These are phyloP conservation scores for Polyommatus iphigenia DNA, from an alignment of 2,888 invertebrate genomes.

Conservation along the genomic window DNA sequence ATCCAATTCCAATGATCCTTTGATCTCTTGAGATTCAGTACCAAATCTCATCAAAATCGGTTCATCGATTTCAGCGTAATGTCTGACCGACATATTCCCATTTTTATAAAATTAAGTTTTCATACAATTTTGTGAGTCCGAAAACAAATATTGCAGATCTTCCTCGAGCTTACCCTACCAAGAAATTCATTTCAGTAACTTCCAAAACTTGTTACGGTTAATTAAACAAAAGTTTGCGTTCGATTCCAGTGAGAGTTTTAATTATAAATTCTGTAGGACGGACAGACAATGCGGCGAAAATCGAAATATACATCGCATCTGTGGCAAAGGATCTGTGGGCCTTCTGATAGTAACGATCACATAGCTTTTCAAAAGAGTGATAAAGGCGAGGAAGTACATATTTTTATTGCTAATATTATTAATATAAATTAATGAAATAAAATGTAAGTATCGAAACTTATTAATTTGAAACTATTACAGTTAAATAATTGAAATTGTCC, in stretches of 20 bases:
- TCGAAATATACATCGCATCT: not conserved
- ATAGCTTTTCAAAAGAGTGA: too few species aligned
- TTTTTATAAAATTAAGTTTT: not conserved
- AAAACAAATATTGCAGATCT: too few species aligned
- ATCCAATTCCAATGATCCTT: too few species aligned
- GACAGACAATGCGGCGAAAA: not conserved
- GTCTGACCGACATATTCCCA: not conserved
- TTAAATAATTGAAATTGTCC: not conserved
- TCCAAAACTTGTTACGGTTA: slow-evolving; percentile 7
- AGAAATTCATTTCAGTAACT: slow-evolving; percentile 10
- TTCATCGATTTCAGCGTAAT: too few species aligned
- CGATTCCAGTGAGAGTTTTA: not conserved
- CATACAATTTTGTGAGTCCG: too few species aligned
- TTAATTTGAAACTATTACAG: slow-evolving; percentile 1
- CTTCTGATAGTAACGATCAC: not conserved
- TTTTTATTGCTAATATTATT: too few species aligned
- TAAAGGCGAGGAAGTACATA: too few species aligned
- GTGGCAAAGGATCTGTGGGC: not conserved
- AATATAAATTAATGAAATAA: not conserved
- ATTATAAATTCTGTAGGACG: slow-evolving; percentile 9
- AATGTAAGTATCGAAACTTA: not conserved
- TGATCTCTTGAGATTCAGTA: too few species aligned
- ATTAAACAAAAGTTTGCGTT: slow-evolving; percentile 16
- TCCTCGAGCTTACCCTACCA: not conserved
- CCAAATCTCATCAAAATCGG: too few species aligned